phyloP scores from a whole-genome alignment of 2,797 vertebrate species.

The Simalia tracyae region DNA sequence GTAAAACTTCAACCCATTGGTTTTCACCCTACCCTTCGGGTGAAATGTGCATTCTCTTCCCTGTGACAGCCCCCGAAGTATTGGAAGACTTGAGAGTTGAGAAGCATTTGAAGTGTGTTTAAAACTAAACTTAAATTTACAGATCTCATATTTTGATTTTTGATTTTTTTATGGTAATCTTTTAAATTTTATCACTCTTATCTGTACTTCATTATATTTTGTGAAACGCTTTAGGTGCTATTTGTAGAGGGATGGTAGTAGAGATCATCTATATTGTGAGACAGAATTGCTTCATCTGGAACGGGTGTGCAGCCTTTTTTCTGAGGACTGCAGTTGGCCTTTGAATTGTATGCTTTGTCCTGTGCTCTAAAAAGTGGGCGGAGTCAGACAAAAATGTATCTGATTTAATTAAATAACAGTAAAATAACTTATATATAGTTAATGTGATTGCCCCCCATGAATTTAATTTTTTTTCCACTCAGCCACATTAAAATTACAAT shows the following conservation, averaged over 20 bases:
- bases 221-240: neutral
- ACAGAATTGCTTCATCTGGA: neutral
- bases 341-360: neutral
- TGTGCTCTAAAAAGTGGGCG: neutral
- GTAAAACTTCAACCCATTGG: neutral
- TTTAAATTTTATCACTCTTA: neutral
- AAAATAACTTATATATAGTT: neutral
- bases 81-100: neutral
- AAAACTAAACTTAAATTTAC: neutral
- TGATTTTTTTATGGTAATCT: neutral
- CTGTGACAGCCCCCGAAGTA: neutral
- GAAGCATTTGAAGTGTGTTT: neutral
- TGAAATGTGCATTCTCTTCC: neutral
- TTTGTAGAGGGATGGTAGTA: neutral
- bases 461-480: neutral
- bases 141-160: neutral
- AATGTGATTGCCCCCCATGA: neutral
- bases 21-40: neutral
- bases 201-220: neutral
- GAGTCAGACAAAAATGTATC: neutral
- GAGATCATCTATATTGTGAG: neutral
- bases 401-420: no score
- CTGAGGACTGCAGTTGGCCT: neutral
- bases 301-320: neutral
- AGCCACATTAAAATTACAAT: neutral